Conservation (phyloP, 1,140 invertebrate genomes). For the Drosophila kurseongensis region DNA sequence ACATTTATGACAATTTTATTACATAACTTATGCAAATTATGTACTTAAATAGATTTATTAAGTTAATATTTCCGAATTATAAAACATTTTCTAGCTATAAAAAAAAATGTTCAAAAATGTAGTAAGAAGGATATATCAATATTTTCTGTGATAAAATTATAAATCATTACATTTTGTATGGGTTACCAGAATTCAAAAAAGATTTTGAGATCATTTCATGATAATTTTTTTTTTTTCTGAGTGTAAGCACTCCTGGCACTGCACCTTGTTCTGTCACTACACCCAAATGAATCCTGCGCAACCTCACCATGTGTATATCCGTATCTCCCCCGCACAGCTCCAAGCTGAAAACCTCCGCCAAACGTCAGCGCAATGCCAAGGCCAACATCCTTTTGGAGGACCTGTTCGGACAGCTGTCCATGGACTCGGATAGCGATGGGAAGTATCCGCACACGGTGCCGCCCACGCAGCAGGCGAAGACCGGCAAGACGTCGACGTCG, state of each 20-base stretch:
- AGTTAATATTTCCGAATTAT: no score
- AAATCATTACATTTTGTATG: no score
- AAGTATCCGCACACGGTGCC: conserved; percentile 84
- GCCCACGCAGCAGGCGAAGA: conserved; percentile 67
- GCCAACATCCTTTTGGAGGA: conserved; percentile 80
- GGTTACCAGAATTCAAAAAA: no score
- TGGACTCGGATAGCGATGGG: conserved; percentile 76
- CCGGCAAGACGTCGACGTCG: conserved; percentile 47
- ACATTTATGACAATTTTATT: no score
- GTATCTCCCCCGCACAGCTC: conserved; percentile 52
- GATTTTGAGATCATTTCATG: no score
- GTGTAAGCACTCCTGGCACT: conserved; percentile 27
- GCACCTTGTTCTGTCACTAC: conserved; percentile 11
- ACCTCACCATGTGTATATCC: conserved; percentile 20
- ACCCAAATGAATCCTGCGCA: conserved; percentile 11
- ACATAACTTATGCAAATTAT: no score
- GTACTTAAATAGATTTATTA: no score
- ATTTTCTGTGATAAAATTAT: no score
- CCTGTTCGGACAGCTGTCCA: conserved; percentile 80
- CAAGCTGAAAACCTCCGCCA: conserved; percentile 82
- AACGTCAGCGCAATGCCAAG: conserved; percentile 73
- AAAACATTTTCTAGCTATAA: no score
- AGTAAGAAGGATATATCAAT: no score
- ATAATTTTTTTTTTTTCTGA: neutral
- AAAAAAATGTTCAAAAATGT: no score